These are phyloP conservation scores for Minunthozetes semirufus DNA, from an alignment of 2,888 invertebrate genomes.

Conservation along the genomic window DNA sequence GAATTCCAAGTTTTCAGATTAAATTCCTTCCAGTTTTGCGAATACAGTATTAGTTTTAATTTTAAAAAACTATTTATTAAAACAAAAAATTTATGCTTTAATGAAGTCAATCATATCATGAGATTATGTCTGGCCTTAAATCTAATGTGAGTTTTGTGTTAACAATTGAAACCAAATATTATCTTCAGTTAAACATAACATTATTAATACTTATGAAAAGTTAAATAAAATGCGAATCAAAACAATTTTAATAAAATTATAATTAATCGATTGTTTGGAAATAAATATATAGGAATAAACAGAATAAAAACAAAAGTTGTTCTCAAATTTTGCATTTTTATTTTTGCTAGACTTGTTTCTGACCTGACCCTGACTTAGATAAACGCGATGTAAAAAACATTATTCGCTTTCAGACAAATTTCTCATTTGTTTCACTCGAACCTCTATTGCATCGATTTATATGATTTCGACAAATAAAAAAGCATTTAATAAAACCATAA, in stretches of 20 bases:
- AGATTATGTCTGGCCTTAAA: slow-evolving; percentile 24
- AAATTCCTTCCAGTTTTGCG: neutral
- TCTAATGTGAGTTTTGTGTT: neutral
- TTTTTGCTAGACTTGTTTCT: slow-evolving; percentile 8
- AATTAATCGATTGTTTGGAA: neutral
- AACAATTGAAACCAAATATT: neutral
- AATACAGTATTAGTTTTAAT: neutral
- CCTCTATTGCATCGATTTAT: neutral
- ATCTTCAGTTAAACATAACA: neutral
- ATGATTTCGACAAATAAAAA: neutral
- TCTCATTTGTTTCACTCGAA: neutral
- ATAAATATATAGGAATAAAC: neutral
- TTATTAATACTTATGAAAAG: neutral
- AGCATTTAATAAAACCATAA: neutral
- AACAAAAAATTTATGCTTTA: neutral
- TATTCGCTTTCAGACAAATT: neutral
- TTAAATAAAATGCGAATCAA: neutral
- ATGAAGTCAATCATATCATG: slow-evolving; percentile 2
- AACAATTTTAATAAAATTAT: neutral
- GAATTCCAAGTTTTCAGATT: no score
- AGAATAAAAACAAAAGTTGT: neutral
- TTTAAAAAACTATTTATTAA: neutral
- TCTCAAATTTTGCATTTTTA: neutral
- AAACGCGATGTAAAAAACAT: neutral
- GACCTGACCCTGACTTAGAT: slow-evolving; percentile 29